phyloP scores from a whole-genome alignment of 2,888 invertebrate species.

The Exocentrus adspersus region DNA sequence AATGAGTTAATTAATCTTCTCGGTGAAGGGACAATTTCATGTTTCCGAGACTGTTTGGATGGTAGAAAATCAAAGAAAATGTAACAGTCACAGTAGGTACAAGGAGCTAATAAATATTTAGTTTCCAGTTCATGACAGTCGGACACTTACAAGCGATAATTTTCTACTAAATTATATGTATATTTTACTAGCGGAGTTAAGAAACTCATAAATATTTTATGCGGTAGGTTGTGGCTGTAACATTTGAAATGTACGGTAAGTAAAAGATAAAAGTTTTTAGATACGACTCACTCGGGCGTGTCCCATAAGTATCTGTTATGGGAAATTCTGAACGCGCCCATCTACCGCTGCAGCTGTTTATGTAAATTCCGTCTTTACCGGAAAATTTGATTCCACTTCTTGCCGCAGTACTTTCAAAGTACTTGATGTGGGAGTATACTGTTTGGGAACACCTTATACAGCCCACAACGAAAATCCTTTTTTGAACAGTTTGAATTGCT shows the following conservation, averaged over 20 bases:
- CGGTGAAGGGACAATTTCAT: no score
- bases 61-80: no score
- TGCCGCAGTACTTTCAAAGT: neutral
- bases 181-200: neutral
- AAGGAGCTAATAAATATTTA: neutral
- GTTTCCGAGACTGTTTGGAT: no score
- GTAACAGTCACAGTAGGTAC: no score
- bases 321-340: neutral
- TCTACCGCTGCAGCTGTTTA: neutral
- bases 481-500: no score
- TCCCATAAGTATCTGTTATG: constrained; percentile 3
- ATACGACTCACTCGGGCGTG: neutral
- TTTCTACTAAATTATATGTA: no score
- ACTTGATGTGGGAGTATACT: no score
- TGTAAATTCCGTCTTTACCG: neutral
- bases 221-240: neutral
- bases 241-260: neutral
- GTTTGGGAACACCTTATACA: no score
- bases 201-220: neutral
- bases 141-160: neutral
- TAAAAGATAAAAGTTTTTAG: constrained; percentile 1
- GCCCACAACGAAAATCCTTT: no score
- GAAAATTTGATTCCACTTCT: neutral
- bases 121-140: neutral
- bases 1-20: neutral